These are phyloP conservation scores for Deilephila elpenor DNA, from an alignment of 2,888 invertebrate genomes.

Conservation along the genomic window DNA sequence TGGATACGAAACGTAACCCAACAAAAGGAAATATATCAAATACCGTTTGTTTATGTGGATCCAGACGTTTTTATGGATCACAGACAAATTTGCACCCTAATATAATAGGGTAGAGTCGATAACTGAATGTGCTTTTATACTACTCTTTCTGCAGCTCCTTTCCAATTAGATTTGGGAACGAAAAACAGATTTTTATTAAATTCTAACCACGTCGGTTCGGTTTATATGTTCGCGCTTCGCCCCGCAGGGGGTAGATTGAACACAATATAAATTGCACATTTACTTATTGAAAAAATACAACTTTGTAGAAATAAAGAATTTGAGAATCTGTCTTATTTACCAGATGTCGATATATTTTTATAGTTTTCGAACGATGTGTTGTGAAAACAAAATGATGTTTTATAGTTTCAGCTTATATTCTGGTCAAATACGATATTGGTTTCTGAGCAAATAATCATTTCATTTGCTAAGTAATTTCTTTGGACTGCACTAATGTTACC, in stretches of 20 bases:
- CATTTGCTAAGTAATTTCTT: no score
- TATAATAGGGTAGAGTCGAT: background rate
- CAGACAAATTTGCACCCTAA: conserved; percentile 12
- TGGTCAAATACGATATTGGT: no score
- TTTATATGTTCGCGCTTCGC: background rate
- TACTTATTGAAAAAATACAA: background rate
- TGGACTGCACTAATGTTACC: no score
- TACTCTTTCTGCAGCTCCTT: background rate
- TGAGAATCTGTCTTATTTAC: background rate
- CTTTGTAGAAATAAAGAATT: background rate
- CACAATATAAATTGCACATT: background rate
- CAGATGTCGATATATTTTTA: no score
- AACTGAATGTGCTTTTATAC: background rate
- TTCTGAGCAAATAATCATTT: no score
- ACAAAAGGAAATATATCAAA: conserved; percentile 28
- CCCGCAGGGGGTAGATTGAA: background rate
- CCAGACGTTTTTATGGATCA: background rate
- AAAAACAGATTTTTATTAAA: conserved; percentile 25
- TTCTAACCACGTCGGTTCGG: background rate
- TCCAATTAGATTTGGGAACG: conserved; percentile 22
- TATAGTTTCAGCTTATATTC: no score
- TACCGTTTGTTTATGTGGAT: conserved; percentile 22
- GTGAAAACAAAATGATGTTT: no score
- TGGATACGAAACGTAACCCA: conserved; percentile 32
- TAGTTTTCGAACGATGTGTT: no score